phyloP scores from a whole-genome alignment of 2,888 invertebrate species.

The Adelognathus sp. region DNA sequence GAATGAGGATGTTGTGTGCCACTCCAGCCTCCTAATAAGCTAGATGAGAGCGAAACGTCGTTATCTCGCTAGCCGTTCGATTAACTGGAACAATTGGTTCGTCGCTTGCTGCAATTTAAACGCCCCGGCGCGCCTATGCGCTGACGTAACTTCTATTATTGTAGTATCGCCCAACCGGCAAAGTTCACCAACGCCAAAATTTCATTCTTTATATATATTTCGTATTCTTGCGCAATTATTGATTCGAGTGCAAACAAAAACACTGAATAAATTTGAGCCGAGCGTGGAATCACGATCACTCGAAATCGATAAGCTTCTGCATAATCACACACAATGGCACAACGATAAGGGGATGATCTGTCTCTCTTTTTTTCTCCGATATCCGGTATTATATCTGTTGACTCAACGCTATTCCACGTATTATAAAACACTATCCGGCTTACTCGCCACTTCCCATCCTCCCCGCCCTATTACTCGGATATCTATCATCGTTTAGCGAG shows the following conservation, averaged over 20 bases:
- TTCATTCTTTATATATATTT: background rate
- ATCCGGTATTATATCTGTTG: constrained; percentile 34
- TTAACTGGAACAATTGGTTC: constrained; percentile 72
- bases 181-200: constrained; percentile 12
- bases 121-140: constrained; percentile 60
- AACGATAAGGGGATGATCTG: constrained; percentile 1
- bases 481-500: background rate
- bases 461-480: background rate
- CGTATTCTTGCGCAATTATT: background rate
- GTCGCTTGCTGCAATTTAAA: constrained; percentile 72
- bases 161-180: constrained; percentile 6
- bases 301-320: background rate
- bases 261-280: background rate
- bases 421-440: constrained; percentile 34
- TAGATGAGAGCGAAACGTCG: constrained; percentile 56
- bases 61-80: constrained; percentile 66
- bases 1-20: background rate
- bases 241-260: background rate
- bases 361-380: background rate
- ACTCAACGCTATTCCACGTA: constrained; percentile 41
- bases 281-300: background rate
- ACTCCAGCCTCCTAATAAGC: constrained; percentile 43
- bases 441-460: background rate
- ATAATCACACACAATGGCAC: constrained; percentile 28
- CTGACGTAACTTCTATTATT: constrained; percentile 70